Conservation (phyloP, 2,797 vertebrate genomes). For the Varecia variegata region DNA sequence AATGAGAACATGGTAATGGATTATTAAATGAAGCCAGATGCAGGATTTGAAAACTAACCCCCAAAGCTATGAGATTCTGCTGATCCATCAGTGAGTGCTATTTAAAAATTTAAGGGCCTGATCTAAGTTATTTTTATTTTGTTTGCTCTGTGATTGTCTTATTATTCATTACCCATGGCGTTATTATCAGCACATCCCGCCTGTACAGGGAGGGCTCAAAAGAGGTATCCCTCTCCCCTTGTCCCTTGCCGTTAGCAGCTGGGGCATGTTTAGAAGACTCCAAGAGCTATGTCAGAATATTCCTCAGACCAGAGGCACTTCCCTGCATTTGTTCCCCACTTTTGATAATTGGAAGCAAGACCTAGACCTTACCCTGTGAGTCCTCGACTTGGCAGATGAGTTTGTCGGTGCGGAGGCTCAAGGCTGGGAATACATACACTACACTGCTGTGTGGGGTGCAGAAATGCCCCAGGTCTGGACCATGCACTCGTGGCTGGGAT, state of each 20-base stretch:
- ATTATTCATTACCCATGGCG: not conserved
- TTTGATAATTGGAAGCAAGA: not conserved
- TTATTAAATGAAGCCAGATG: not conserved
- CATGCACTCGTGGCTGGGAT: not conserved
- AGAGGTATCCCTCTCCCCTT: not conserved
- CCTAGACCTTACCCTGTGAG: not conserved
- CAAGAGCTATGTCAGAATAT: not conserved
- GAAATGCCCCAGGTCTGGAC: not conserved
- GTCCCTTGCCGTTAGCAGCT: not conserved
- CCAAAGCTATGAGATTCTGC: not conserved
- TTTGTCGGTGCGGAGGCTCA: not conserved
- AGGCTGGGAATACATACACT: not conserved
- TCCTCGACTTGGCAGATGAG: not conserved
- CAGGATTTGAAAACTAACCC: not conserved
- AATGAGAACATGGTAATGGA: not conserved
- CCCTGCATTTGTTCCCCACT: not conserved
- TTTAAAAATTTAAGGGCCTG: not conserved
- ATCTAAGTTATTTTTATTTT: not conserved
- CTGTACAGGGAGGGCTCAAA: not conserved
- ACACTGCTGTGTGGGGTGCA: accelerated
- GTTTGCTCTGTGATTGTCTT: not conserved
- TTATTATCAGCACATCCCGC: not conserved
- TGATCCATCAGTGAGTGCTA: not conserved
- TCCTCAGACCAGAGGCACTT: not conserved
- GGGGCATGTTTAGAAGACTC: not conserved